Evolutionary conservation across 2,888 invertebrate genomes (phyloP), one percentile per base, ranked within the genome.

Genomic region (Ormia ochracea): DNA sequence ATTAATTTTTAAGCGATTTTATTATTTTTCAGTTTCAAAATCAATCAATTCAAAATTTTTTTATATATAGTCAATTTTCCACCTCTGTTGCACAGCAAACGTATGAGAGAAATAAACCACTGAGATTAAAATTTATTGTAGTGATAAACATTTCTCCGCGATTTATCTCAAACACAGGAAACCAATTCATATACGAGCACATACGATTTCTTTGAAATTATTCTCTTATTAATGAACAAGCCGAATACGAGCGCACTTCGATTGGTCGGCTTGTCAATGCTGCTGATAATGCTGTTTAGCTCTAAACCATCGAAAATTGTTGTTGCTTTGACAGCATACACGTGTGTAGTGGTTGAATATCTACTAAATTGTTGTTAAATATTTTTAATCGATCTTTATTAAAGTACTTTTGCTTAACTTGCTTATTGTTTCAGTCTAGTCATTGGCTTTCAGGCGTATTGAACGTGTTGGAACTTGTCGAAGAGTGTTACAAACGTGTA

Each of bases 391-490:
- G 59, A 76, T 80, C 72, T 31, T 80, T 68, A 17, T 78, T 31
- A 9, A 56, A 56, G 61, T 61, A 76, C 43, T 81, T 83, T 82
- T 78, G 78, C 81, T 72, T 33, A 65, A 69, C 31, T 68, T 72
- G 74, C 50, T 81, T 43, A 48, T 61, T 56, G 77, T 72, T 65
- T 74, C 81, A 83, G 83, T 83, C 78, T 77, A 76, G 63, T 70
- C 33, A 52, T 81, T 76, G 61, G 61, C 76, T 74, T 73, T 78
- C 78, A 61, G 66, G 70, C 19, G 61, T 61, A 33, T 43, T 66
- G 59, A 74, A 74, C 78, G 78, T 70, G 58, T 58, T 54, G 58
- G 68, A 52, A 45, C 36, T 59, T 65, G 61, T 66, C 6, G 41
- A 7, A 14, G 0, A 36, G 23, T 36, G 12, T 45, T 23, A 19